Evolutionary conservation across 30 jellyfish, hydroid and myxozoan genomes (phyloP).

Genomic region (Aurelia sp.): DNA sequence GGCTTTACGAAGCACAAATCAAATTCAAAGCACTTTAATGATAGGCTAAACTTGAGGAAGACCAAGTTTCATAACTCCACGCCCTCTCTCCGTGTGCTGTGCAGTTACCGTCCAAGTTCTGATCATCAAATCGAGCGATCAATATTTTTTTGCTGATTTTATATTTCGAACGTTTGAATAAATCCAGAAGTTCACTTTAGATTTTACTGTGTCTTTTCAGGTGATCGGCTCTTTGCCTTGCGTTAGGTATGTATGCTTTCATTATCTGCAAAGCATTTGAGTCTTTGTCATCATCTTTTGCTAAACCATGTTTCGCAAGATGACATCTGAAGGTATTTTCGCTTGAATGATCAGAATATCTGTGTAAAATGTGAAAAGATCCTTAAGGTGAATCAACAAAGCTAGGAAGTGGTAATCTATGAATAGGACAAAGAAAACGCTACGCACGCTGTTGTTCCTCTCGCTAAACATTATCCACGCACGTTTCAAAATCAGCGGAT

Average conservation of each 20-base stretch:
- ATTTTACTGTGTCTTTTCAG: neutral
- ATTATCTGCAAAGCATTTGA: neutral
- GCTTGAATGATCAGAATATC: neutral
- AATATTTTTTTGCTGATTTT: neutral
- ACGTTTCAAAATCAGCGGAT: no score
- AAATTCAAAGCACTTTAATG: no score
- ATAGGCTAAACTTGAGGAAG: no score
- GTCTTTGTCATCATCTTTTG: no score
- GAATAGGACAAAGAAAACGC: no score
- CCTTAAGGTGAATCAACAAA: neutral
- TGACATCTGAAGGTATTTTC: neutral
- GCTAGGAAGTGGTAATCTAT: no score
- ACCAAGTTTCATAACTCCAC: neutral
- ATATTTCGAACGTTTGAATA: neutral
- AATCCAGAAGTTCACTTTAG: neutral
- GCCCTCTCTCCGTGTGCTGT: no score
- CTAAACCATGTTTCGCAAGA: no score
- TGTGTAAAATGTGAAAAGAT: neutral
- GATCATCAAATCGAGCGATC: neutral
- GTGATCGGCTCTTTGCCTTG: constrained; percentile 18
- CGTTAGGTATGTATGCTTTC: neutral
- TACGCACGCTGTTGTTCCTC: no score
- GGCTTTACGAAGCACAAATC: no score
- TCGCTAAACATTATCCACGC: no score
- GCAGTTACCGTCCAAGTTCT: no score